These are phyloP conservation scores for Chloroceryle amazona DNA, from an alignment of 2,797 vertebrate species.

Conservation along the genomic window DNA sequence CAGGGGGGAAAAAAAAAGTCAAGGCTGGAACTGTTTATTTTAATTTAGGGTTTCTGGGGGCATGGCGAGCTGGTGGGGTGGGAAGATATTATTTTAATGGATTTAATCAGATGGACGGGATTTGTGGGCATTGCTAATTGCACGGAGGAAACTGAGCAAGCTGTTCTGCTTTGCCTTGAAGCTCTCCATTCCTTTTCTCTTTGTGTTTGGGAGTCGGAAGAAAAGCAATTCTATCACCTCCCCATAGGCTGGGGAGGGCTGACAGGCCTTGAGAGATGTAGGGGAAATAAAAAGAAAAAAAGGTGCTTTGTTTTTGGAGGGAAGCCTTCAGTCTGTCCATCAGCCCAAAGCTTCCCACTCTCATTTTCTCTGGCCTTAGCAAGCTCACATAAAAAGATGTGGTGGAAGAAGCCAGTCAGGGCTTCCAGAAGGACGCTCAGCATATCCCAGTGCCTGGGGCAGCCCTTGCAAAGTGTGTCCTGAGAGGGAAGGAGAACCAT, in stretches of 20 bases:
- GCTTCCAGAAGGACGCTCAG: background rate
- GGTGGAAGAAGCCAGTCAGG: background rate
- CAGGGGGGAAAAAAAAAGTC: background rate
- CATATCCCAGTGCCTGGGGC: background rate
- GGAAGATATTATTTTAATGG: slow-evolving; percentile 43
- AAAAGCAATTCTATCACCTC: background rate
- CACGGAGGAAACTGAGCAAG: background rate
- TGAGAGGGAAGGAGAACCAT: background rate
- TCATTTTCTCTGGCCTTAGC: too few relatives aligned
- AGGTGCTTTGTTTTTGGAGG: background rate
- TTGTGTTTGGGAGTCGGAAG: background rate
- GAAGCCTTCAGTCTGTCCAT: background rate
- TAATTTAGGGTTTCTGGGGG: background rate
- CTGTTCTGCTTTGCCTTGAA: background rate
- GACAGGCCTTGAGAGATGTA: background rate
- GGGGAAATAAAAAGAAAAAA: background rate
- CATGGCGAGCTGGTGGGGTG: background rate
- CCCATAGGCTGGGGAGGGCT: background rate
- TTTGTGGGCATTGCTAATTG: slow-evolving; percentile 41
- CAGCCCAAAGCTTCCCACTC: too few relatives aligned
- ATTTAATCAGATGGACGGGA: background rate
- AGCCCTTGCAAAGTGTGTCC: background rate
- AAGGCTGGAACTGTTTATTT: slow-evolving; percentile 49
- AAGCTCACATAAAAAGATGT: too few relatives aligned
- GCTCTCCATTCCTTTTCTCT: background rate